Evolutionary conservation across 2,797 vertebrate species (phyloP).

Genomic region (Dallia pectoralis): DNA sequence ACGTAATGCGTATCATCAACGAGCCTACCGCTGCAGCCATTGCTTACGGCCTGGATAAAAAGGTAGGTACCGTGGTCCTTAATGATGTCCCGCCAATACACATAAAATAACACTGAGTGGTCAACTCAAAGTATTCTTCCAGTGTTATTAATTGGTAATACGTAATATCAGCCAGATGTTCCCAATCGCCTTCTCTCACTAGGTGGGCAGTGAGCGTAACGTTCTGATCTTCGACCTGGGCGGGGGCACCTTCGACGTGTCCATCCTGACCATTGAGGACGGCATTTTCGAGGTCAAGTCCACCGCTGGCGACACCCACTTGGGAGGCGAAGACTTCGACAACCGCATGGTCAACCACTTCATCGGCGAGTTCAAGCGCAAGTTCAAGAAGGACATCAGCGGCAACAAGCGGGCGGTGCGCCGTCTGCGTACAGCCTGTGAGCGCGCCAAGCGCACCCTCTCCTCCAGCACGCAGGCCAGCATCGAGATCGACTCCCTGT

Average conservation of each 20-base stretch:
- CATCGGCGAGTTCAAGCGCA: constrained; percentile 80
- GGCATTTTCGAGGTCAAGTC: constrained; percentile 83
- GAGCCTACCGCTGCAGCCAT: constrained; percentile 91
- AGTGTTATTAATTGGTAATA: neutral
- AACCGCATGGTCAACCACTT: constrained; percentile 84
- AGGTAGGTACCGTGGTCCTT: constrained; percentile 53
- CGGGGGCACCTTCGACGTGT: constrained; percentile 82
- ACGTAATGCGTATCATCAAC: constrained; percentile 89
- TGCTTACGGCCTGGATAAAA: constrained; percentile 88
- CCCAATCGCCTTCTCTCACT: constrained; percentile 1
- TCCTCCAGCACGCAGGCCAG: constrained; percentile 83
- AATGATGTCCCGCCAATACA: neutral
- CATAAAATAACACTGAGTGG: neutral
- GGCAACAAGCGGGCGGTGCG: constrained; percentile 80
- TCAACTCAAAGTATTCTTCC: neutral
- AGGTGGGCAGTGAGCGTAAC: constrained; percentile 79
- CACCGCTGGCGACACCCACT: constrained; percentile 80
- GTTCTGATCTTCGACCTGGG: constrained; percentile 83
- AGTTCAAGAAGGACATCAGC: constrained; percentile 80
- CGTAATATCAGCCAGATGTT: too few relatives aligned
- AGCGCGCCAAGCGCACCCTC: constrained; percentile 80
- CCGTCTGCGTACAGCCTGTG: constrained; percentile 81
- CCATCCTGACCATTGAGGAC: constrained; percentile 80
- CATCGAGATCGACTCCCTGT: constrained; percentile 81
- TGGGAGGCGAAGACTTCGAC: constrained; percentile 82